These are phyloP conservation scores for Oreortyx pictus DNA, from an alignment of 2,797 vertebrate species.

Conservation along the genomic window DNA sequence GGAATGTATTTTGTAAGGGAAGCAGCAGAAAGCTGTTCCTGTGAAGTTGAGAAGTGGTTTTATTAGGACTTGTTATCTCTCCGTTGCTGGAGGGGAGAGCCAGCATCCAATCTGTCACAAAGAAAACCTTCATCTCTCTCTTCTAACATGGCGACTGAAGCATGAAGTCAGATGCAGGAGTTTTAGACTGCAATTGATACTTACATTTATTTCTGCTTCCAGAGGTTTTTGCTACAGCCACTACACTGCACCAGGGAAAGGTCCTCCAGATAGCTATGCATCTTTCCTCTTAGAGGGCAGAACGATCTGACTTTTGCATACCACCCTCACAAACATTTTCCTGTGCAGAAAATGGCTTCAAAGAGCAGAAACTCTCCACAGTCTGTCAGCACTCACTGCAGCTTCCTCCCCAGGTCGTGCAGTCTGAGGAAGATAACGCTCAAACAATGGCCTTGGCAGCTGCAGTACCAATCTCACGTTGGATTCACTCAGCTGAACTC, in stretches of 20 bases:
- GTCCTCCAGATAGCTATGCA: not conserved
- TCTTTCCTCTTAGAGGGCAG: not conserved
- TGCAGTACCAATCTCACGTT: not conserved
- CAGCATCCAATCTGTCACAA: not conserved
- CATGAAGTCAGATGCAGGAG: not conserved
- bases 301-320: not conserved
- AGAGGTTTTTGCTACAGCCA: not conserved
- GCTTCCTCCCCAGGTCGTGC: rapidly evolving
- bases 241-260: not conserved
- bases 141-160: not conserved
- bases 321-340: not conserved
- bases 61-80: not conserved
- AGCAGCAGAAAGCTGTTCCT: not conserved
- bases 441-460: rapidly evolving
- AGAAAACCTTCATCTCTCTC: not conserved
- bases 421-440: rapidly evolving
- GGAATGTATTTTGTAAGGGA: not conserved
- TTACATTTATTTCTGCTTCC: not conserved
- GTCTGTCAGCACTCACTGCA: not conserved
- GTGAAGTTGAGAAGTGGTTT: not conserved
- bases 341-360: not conserved
- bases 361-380: not conserved
- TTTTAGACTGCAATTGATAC: not conserved
- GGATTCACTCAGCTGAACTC: not conserved
- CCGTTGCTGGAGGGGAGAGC: not conserved